Evolutionary conservation across 37 sponge, comb jelly and placozoan genomes (phyloP), one percentile per base, ranked within the genome.

Genomic region (Cliona cf. orientalis): DNA sequence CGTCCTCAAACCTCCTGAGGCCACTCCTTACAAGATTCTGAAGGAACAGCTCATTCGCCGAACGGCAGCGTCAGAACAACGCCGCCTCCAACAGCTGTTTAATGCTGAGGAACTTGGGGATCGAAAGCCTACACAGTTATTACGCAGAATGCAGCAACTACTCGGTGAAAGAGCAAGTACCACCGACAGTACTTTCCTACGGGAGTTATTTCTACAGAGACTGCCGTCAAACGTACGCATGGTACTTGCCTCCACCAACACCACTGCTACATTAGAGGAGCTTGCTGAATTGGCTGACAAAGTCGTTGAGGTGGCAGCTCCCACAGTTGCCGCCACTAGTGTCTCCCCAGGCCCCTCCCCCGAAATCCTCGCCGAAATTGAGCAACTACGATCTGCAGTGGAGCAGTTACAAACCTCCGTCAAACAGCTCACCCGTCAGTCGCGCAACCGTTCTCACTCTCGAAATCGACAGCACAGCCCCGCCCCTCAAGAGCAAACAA

Each of bases 201-300:
- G 76, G 1, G 82, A 87, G 42, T 71, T 85, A 36, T 85, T 85
- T 31, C 69, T 90, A 41, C 91, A 91, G 31, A 66, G 91, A 6
- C 78, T 86, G 32, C 87, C 91, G 1, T 6, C 77, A n/a, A 81
- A 82, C 35, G 79, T 86, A 17, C 65, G 87, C n/a, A 86, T 91
- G 87, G 79, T 91, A 0, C 55, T 91, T 11, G 87, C 87, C 56
- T 86, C 79, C 21, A 38, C 83, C 21, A 39, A 14, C 26, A 68
- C n/a, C 67, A 65, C 72, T 35, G 37, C 43, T 37, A 61, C 53
- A 66, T 75, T 91, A 0, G 61, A 40, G 1, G 21, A 44, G 28
- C 69, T 85, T 5, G 91, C 86, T n/a, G 86, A 80, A 32, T 53
- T 90, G 63, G 81, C 86, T 40, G 86, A 85, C 42, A 90, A 76